Percentiles rank a stretch among this genome's conserved stretches.
Conservation (phyloP, 1,140 invertebrate genomes). For the Drosophila ironensis region DNA sequence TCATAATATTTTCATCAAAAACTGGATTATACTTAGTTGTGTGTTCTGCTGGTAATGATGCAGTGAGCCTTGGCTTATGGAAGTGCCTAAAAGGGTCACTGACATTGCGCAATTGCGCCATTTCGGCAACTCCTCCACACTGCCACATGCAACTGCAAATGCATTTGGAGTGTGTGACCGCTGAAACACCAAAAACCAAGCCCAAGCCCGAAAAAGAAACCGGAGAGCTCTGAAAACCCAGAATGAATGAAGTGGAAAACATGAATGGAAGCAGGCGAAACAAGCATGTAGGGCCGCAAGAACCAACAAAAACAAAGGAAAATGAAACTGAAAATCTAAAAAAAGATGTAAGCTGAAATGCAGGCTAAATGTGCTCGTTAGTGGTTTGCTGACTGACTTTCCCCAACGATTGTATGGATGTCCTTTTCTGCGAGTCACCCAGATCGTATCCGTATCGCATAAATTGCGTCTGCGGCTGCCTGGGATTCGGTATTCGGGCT, state of each 20-base stretch:
- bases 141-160: constrained; percentile 26
- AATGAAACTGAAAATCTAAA: too few relatives aligned
- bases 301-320: constrained; percentile 6
- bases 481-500: not conserved
- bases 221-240: constrained; percentile 4
- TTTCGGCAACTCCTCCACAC: not conserved
- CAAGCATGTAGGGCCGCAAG: constrained; percentile 2
- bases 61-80: not conserved
- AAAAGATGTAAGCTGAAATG: constrained; percentile 2
- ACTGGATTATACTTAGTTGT: too few relatives aligned
- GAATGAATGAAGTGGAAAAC: constrained; percentile 60
- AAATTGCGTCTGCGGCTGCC: constrained; percentile 8
- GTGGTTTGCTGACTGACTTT: constrained; percentile 42
- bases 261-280: constrained; percentile 45
- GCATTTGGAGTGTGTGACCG: constrained; percentile 46
- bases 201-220: constrained; percentile 5
- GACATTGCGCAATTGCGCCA: not conserved
- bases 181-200: constrained; percentile 19
- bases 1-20: not conserved
- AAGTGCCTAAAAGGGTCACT: not conserved
- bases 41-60: too few relatives aligned
- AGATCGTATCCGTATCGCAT: constrained; percentile 39
- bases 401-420: constrained; percentile 11
- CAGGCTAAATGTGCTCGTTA: constrained; percentile 59
- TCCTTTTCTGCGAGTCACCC: constrained; percentile 4